These are phyloP conservation scores for Physeter macrocephalus DNA, from an alignment of 2,113 vertebrate genomes.

Conservation along the genomic window DNA sequence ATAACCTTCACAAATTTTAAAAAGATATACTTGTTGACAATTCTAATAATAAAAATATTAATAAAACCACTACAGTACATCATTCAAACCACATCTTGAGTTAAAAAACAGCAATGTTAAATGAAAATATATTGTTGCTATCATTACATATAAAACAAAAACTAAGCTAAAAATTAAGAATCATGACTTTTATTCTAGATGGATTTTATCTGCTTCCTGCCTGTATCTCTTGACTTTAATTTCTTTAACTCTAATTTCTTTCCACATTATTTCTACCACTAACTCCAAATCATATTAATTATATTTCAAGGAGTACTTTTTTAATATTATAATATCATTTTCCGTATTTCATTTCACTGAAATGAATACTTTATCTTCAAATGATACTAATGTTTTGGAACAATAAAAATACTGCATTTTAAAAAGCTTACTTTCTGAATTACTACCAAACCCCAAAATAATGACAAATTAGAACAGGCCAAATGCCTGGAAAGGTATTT, in stretches of 20 bases:
- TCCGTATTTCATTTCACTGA: conserved; percentile 18
- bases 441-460: background rate
- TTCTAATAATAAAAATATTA: conserved; percentile 21
- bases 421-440: background rate
- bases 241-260: background rate
- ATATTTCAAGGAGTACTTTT: background rate
- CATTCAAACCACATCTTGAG: background rate
- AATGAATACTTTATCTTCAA: conserved; percentile 26
- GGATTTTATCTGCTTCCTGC: background rate
- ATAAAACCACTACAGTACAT: background rate
- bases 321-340: background rate
- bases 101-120: background rate
- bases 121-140: background rate
- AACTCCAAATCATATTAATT: background rate
- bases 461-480: background rate
- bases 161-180: background rate
- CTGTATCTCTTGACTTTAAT: background rate
- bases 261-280: background rate
- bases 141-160: conserved; percentile 24
- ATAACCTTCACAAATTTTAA: background rate
- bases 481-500: background rate
- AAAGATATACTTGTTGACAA: background rate
- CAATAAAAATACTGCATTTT: background rate
- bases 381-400: background rate
- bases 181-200: background rate